phyloP scores from a whole-genome alignment of 2,113 vertebrate species.

The Ranitomeya imitator region DNA sequence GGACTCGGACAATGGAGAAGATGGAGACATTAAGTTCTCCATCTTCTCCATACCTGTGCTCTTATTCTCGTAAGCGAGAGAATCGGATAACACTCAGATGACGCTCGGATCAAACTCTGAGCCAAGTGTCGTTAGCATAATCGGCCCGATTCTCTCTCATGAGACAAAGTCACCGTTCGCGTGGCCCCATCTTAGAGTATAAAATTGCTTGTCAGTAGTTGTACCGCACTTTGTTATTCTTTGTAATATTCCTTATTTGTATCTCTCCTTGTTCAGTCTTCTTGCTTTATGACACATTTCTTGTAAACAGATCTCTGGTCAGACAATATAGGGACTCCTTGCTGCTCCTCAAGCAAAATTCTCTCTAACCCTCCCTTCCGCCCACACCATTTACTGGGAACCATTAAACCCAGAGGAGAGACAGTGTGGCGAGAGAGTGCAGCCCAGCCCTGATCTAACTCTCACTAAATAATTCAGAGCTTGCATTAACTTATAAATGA shows the following conservation, averaged over 20 bases:
- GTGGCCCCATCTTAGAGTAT: not conserved
- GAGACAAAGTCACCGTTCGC: no score
- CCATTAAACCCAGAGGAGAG: conserved; percentile 59
- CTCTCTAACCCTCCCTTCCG: conserved; percentile 12
- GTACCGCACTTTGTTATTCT: not conserved
- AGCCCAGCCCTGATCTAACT: conserved; percentile 69
- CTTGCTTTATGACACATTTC: conserved; percentile 8
- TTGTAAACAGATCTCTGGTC: conserved; percentile 31
- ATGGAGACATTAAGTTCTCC: no score
- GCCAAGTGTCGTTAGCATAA: no score
- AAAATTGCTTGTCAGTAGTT: not conserved
- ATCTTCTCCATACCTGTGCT: no score
- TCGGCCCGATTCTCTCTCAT: no score
- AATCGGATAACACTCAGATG: no score
- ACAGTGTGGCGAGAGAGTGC: conserved; percentile 65
- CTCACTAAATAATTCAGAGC: conserved; percentile 79
- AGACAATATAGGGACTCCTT: conserved; percentile 19
- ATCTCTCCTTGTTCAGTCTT: not conserved
- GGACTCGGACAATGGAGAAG: no score
- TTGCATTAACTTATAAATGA: conserved; percentile 82
- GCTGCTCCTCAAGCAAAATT: not conserved
- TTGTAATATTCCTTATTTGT: not conserved
- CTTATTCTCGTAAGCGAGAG: no score
- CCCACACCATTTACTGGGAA: conserved; percentile 52
- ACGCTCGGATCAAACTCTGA: no score